Evolutionary conservation across 1,140 invertebrate genomes (phyloP).

Genomic region (Chlorops oryzae): DNA sequence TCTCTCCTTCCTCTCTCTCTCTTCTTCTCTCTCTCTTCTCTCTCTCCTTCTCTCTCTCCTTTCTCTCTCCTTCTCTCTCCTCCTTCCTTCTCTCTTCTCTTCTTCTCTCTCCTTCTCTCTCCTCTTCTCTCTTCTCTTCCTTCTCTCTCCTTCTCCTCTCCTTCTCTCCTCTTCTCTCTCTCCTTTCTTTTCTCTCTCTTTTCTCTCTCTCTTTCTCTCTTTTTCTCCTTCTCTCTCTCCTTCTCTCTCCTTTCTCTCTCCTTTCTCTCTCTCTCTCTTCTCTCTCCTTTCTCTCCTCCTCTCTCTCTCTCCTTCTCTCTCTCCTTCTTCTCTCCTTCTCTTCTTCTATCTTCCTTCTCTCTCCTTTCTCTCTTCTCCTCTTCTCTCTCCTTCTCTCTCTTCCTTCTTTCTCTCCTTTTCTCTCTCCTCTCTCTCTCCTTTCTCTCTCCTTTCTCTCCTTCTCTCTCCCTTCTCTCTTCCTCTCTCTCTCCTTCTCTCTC

Average conservation of each 20-base stretch:
- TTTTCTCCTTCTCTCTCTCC: too few relatives aligned
- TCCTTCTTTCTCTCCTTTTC: neutral
- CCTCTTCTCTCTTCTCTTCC: neutral
- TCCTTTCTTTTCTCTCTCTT: too few relatives aligned
- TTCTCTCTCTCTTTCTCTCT: too few relatives aligned
- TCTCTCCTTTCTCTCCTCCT: too few relatives aligned
- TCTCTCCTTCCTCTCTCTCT: neutral
- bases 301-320: neutral
- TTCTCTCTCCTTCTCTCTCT: neutral
- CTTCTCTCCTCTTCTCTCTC: too few relatives aligned
- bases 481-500: neutral
- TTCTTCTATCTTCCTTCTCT: neutral
- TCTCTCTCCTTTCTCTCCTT: neutral
- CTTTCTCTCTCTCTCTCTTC: too few relatives aligned
- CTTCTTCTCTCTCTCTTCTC: neutral
- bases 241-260: too few relatives aligned
- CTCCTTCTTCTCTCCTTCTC: neutral
- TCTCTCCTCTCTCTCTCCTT: neutral
- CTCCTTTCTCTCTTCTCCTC: neutral
- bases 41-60: neutral
- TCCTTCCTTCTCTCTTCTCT: neutral
- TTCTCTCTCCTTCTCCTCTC: neutral
- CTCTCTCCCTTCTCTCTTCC: neutral
- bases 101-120: neutral
- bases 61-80: neutral